Evolutionary conservation across 2,113 vertebrate genomes (phyloP).

Genomic region (Ptilorrhoa leucosticta): DNA sequence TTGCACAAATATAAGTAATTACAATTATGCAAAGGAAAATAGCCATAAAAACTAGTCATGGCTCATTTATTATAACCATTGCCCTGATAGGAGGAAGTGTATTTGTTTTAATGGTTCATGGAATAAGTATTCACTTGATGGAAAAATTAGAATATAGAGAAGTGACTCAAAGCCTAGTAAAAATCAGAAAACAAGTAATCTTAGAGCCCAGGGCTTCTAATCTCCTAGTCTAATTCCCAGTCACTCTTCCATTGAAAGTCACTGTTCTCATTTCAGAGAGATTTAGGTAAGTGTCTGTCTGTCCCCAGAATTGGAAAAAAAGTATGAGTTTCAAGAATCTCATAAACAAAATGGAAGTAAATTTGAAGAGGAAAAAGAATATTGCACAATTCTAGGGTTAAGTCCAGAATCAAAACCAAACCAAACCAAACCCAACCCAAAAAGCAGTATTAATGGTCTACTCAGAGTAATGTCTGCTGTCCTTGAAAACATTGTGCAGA

Average conservation of each 20-base stretch:
- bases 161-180: not conserved
- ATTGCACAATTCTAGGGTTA: not conserved
- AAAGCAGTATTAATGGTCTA: not conserved
- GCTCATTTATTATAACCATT: not conserved
- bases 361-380: not conserved
- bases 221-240: not conserved
- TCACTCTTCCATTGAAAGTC: not conserved
- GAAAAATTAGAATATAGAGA: not conserved
- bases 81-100: not conserved
- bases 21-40: not conserved
- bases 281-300: not conserved
- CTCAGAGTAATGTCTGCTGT: not conserved
- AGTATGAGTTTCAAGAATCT: not conserved
- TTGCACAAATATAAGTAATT: not conserved
- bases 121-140: not conserved
- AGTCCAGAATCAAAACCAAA: not conserved
- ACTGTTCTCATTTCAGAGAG: not conserved
- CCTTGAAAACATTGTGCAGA: not conserved
- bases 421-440: not conserved
- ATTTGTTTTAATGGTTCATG: not conserved
- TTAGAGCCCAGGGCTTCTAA: not conserved
- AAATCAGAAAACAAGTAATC: not conserved
- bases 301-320: not conserved
- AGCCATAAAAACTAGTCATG: not conserved
- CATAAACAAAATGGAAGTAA: not conserved